A percentile compares a stretch with the other conserved stretches of the same genome.
Evolutionary conservation across 2,797 vertebrate species (phyloP).

Genomic region (Lophotriccus pileatus): DNA sequence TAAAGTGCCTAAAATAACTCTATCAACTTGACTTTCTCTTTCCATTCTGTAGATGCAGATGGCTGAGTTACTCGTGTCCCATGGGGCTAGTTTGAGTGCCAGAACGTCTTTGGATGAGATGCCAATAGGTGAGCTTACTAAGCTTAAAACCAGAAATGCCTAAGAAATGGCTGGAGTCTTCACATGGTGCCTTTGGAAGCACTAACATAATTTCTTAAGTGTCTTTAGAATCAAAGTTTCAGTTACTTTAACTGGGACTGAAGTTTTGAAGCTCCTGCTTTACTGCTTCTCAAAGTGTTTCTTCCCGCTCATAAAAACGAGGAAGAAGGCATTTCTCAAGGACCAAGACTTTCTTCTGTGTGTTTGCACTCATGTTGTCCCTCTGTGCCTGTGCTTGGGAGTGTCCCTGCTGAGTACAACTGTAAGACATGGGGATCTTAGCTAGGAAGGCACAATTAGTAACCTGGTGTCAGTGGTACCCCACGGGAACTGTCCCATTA

Average conservation of each 20-base stretch:
- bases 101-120: constrained; percentile 96
- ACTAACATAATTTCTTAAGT: background rate
- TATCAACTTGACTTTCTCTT: background rate
- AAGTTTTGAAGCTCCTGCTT: background rate
- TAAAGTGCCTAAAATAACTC: background rate
- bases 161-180: background rate
- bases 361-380: background rate
- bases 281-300: background rate
- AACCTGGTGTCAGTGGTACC: background rate
- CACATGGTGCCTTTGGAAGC: background rate
- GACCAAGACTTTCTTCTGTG: background rate
- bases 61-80: constrained; percentile 92
- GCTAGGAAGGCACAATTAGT: background rate
- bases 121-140: constrained; percentile 85
- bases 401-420: background rate
- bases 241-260: background rate
- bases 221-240: background rate
- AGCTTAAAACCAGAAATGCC: background rate
- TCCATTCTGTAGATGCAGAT: constrained; percentile 86
- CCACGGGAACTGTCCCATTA: background rate
- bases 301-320: background rate
- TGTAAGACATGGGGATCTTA: background rate
- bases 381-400: background rate
- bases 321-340: background rate
- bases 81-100: constrained; percentile 92